A percentile compares a stretch with the other conserved stretches of the same genome.
phyloP scores from a whole-genome alignment of 2,797 vertebrate species.

The Anniella stebbinsi region DNA sequence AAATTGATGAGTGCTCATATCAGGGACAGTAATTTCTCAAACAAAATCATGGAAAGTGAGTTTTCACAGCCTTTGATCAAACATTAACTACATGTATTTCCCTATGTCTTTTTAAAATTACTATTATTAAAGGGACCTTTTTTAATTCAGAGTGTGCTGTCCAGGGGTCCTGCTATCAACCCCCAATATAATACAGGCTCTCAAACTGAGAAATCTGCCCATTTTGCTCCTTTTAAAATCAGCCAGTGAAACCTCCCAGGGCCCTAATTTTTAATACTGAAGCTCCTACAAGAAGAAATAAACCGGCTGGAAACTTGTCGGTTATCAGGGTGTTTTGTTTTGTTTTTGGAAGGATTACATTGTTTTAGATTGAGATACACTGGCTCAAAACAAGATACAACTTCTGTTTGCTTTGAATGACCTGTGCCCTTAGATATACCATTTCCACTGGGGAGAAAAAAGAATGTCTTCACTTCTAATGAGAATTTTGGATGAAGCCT shows the following conservation, averaged over 20 bases:
- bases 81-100: conserved; percentile 46
- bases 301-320: background rate
- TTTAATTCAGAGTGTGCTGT: background rate
- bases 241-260: background rate
- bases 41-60: conserved; percentile 12
- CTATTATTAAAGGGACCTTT: background rate
- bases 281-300: background rate
- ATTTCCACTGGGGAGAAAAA: no score
- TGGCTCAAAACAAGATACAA: background rate
- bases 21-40: conserved; percentile 48
- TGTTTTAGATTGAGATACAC: background rate
- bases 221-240: background rate
- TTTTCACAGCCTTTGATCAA: conserved; percentile 48
- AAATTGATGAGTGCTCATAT: conserved; percentile 31
- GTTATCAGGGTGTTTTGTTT: background rate
- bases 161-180: conserved; percentile 2
- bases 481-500: background rate
- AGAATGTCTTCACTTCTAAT: background rate
- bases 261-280: background rate
- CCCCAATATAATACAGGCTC: conserved; percentile 7
- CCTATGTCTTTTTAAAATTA: background rate
- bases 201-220: background rate
- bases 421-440: no score
- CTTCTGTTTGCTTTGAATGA: background rate
- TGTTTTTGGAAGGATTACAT: background rate